These are phyloP conservation scores for Passerculus sandwichensis DNA, from an alignment of 2,797 vertebrate genomes.

Conservation along the genomic window DNA sequence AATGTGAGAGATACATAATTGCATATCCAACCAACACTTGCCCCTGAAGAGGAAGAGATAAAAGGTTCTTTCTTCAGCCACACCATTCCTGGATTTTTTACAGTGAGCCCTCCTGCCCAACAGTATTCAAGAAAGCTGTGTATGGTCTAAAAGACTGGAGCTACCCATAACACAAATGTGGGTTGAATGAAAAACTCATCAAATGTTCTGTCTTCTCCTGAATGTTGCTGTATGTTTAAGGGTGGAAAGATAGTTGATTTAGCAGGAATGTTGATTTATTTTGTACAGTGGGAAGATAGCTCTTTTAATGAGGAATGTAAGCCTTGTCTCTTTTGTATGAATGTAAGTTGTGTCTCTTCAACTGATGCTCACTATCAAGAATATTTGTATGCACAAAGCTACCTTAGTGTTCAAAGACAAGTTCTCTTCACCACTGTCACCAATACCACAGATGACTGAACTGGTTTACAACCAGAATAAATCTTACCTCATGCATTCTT, in stretches of 20 bases:
- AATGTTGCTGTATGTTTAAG: background rate
- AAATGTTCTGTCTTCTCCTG: background rate
- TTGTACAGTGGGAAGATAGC: background rate
- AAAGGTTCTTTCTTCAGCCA: background rate
- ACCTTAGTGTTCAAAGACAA: background rate
- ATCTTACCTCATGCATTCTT: background rate
- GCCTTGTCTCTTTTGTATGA: background rate
- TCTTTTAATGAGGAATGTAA: background rate
- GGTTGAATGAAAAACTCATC: background rate
- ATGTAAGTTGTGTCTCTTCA: background rate
- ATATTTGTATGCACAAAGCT: background rate
- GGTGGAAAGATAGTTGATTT: background rate
- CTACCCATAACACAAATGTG: background rate
- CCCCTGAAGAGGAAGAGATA: background rate
- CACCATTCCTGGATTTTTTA: background rate
- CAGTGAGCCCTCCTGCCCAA: background rate
- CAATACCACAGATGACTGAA: background rate
- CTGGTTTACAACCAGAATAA: background rate
- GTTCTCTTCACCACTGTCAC: background rate
- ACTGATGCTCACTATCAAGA: background rate
- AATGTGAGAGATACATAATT: background rate
- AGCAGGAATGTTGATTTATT: background rate
- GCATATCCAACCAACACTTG: background rate
- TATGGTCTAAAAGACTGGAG: background rate
- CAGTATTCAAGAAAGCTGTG: background rate